Conservation (phyloP, 2,113 vertebrate species). For the Cricetomys ansorgei region DNA sequence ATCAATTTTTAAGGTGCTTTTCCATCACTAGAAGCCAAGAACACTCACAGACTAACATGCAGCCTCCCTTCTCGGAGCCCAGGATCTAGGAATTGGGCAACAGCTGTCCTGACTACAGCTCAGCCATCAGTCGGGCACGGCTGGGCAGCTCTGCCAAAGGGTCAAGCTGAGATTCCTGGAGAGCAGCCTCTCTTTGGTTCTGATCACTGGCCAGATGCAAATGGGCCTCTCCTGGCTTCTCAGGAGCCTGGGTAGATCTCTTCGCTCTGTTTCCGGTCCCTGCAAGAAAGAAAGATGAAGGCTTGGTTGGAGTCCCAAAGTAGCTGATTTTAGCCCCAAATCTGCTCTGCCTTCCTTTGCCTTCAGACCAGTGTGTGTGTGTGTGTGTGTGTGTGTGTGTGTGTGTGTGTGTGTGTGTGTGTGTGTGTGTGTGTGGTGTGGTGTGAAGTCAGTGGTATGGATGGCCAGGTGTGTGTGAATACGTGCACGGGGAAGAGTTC, state of each 20-base stretch:
- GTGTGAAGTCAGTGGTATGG: no score
- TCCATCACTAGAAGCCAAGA: neutral
- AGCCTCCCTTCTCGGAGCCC: neutral
- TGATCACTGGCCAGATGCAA: neutral
- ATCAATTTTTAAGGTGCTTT: neutral
- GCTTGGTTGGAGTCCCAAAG: neutral
- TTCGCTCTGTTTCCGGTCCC: neutral
- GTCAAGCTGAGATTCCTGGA: neutral
- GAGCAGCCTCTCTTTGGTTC: neutral
- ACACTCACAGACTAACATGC: rapidly evolving
- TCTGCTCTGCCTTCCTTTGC: no score
- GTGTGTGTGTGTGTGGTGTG: rapidly evolving
- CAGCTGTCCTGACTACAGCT: neutral
- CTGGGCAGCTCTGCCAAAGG: neutral
- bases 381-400: rapidly evolving
- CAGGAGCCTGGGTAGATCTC: neutral
- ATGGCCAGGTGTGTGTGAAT: no score
- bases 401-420: rapidly evolving
- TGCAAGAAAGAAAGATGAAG: neutral
- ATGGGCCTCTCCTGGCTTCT: neutral
- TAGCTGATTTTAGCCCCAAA: neutral
- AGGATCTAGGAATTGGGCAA: neutral
- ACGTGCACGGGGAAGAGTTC: rapidly evolving
- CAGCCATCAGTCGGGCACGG: neutral
- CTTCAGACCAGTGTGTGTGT: neutral